These are phyloP conservation scores for Andrena hattorfiana DNA, from an alignment of 2,888 invertebrate genomes.

Conservation along the genomic window DNA sequence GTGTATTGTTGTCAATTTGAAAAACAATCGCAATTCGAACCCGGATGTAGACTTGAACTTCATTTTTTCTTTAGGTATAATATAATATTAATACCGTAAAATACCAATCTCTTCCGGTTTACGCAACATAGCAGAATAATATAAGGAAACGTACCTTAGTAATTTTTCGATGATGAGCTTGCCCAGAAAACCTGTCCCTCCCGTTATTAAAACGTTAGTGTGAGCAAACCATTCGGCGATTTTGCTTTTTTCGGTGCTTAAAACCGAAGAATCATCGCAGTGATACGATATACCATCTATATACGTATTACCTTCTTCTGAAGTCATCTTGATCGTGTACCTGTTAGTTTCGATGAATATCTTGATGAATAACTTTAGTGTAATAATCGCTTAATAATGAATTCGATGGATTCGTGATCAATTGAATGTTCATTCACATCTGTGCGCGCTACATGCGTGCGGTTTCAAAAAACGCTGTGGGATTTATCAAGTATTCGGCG, in stretches of 20 bases:
- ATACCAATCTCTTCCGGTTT: too few species aligned
- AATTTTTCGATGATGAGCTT: constrained; percentile 82
- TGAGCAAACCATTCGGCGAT: constrained; percentile 78
- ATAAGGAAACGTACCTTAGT: constrained; percentile 71
- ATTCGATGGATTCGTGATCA: not conserved
- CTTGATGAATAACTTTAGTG: too few species aligned
- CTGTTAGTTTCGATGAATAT: constrained; percentile 4
- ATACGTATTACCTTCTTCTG: constrained; percentile 33
- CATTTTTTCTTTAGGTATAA: too few species aligned
- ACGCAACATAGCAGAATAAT: not conserved
- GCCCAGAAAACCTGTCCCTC: constrained; percentile 83
- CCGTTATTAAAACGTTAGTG: constrained; percentile 81
- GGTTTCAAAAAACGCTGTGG: not conserved
- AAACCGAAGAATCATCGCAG: constrained; percentile 35
- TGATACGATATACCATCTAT: constrained; percentile 61
- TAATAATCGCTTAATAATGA: not conserved
- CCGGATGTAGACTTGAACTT: too few species aligned
- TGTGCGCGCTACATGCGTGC: not conserved
- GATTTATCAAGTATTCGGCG: not conserved
- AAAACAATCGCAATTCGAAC: too few species aligned
- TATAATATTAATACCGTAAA: too few species aligned
- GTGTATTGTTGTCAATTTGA: too few species aligned
- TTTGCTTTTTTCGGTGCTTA: constrained; percentile 69
- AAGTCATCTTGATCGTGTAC: constrained; percentile 40
- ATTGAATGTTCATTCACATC: not conserved